Base-by-base conservation (phyloP, 2,797 vertebrate species). In the Prunella strophiata region DNA sequence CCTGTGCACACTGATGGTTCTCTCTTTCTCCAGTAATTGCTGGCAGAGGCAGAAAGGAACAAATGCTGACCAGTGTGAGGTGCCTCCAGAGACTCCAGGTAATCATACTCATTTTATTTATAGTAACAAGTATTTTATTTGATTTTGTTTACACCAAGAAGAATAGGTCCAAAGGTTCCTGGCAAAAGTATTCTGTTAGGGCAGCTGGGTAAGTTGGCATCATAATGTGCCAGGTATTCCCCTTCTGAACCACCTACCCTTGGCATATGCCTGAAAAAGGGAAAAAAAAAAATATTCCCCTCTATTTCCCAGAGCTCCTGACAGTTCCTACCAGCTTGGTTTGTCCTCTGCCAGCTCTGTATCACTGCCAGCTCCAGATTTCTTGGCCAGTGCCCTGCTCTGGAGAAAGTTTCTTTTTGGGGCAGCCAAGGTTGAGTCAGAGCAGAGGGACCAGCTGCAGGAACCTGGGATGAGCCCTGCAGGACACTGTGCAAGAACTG, bases 251-350 rank as follows among this genome's bases (percentile, higher is more conserved):
- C 63, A 79, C 94, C 89, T 66, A 81, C 74, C 54, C 52, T 48
- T 66, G 74, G 48, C 74, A 73, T 22, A 81, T n/a, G 80, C 55
- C 40, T 75, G 51, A 43, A 52, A 78, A 86, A 67, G 1, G 4
- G 3, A 13, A 51, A 36, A 10, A 55, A 36, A 25, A 10, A 26
- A n/a, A 12, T 2, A 54, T 15, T 73, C 13, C 43, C 9, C 13
- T 77, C 36, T 61, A 36, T 54, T 81, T 84, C 67, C 52, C 74
- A 77, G 43, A 89, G 48, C 48, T 87, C 58, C 77, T 81, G 67
- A 96, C 42, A 73, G 79, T 3, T 96, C 43, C 88, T 90, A 86
- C 83, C 91, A 90, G 89, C 85, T 59, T 27, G 21, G 52, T 71
- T 87, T 68, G 61, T 52, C 50, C 79, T 63, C 82, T 94, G 94